Evolutionary conservation across 2,888 invertebrate species (phyloP), one percentile per base, ranked within the genome.

Genomic region (Linyphia triangularis): DNA sequence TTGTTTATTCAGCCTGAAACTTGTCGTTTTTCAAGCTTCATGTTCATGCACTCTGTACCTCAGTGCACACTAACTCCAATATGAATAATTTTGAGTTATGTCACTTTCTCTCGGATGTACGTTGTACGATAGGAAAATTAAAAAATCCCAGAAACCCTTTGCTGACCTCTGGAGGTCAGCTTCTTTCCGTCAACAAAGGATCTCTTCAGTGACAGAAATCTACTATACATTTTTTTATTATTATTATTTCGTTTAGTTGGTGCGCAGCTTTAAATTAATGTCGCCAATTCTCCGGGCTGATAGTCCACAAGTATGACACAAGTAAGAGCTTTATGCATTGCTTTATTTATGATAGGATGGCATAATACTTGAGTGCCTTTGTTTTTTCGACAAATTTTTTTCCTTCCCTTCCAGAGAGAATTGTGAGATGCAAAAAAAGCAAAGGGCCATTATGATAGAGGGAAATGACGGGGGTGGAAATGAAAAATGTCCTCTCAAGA

Each of bases 331-430:
- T 30, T 51, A 51, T 33, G 59, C 33, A 19, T 10, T 59, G 19
- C 63, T 78, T 78, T 63, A 78, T 78, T 78, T 78, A 78, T 78
- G 78, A 78, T 10, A 28, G 77, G 22, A 43, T 72, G 72, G 24
- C 69, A 69, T 40, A 22, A 24, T 40, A 30, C 69, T 40, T 51
- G 26, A 51, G 72, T 28, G 13, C 28, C 51, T 72, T 24, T 51
- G 43, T 72, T 51, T 51, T 51, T 26, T 24, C 24, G 24, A 72
- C 28, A 72, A 43, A 72, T 43, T 26, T 40, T 72, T 51, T 70
- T 51, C 24, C 51, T 43, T 63, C n/a, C 16, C 19, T 22, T 5
- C 16, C 19, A 19, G 10, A 72, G n/a, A 28, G 28, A n/a, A 26
- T 51, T 72, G 43, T 28, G 19, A 13, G 57, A 16, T 26, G 51